These are phyloP conservation scores for Progne subis DNA, from an alignment of 2,113 vertebrate genomes.

Conservation along the genomic window DNA sequence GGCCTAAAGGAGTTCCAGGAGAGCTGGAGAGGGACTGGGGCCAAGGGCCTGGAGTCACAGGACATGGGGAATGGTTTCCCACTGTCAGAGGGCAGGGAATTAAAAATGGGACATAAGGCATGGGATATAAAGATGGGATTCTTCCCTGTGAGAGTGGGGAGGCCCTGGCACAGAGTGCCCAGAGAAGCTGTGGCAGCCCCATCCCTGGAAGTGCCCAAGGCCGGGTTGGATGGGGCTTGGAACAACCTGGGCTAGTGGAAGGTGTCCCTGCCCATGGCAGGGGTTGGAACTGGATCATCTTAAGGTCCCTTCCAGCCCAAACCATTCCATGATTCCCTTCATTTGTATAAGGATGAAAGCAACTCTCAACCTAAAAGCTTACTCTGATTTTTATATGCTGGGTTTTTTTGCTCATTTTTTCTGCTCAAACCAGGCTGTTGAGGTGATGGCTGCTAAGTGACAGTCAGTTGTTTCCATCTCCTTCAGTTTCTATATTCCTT, in stretches of 20 bases:
- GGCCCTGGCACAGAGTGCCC: background rate
- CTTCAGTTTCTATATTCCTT: background rate
- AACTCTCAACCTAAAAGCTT: background rate
- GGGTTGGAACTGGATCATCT: accelerated
- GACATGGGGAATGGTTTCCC: background rate
- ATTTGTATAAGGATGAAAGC: background rate
- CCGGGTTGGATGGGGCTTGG: accelerated
- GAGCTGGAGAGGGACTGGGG: background rate
- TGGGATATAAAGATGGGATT: background rate
- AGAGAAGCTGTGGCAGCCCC: background rate
- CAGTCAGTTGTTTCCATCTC: background rate
- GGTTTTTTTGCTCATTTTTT: background rate
- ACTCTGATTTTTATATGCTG: background rate
- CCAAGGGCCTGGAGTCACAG: background rate
- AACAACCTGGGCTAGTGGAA: accelerated
- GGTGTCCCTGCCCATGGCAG: background rate
- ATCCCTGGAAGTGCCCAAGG: background rate
- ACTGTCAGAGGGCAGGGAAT: background rate
- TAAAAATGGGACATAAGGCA: background rate
- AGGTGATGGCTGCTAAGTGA: background rate
- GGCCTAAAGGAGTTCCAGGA: background rate
- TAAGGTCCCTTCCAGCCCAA: background rate
- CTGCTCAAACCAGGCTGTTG: background rate
- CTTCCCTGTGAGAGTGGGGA: accelerated
- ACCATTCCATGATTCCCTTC: background rate